Percentiles rank a stretch among this genome's conserved stretches.
Evolutionary conservation across 2,797 vertebrate genomes (phyloP).

Genomic region (Lithobates sylvaticus): DNA sequence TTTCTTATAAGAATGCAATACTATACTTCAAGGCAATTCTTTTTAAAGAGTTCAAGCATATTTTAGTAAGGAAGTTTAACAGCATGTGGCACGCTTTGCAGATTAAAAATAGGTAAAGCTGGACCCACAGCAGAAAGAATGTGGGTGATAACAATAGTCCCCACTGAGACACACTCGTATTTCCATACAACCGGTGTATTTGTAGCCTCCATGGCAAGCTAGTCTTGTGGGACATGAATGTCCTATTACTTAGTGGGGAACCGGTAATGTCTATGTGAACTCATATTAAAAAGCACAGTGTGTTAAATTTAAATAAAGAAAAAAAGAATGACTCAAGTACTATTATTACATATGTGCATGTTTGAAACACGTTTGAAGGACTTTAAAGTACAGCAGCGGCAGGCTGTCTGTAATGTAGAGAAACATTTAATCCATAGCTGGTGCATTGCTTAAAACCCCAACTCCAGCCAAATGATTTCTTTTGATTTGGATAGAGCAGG

Average conservation of each 20-base stretch:
- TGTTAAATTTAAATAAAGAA: not conserved
- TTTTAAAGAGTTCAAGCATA: not conserved
- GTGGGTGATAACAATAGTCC: constrained; percentile 33
- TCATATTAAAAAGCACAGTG: not conserved
- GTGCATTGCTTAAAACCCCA: not conserved
- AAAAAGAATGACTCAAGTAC: not conserved
- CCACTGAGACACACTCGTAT: not conserved
- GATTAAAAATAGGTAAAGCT: constrained; percentile 5
- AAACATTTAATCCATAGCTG: not conserved
- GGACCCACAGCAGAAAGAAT: constrained; percentile 17
- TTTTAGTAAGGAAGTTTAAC: not conserved
- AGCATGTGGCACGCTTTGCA: not conserved
- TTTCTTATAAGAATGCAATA: too few relatives aligned
- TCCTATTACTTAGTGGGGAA: not conserved
- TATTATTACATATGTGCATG: constrained; percentile 2
- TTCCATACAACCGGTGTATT: not conserved
- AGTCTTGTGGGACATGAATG: not conserved
- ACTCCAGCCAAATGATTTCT: too few relatives aligned
- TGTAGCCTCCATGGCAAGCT: not conserved
- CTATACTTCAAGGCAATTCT: not conserved
- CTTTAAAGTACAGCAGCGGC: not conserved
- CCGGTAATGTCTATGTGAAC: not conserved
- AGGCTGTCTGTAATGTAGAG: not conserved
- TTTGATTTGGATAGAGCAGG: too few relatives aligned
- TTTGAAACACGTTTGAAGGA: not conserved